Evolutionary conservation across 2,113 vertebrate species (phyloP), one percentile per base, ranked within the genome.

Genomic region (Aptenodytes patagonicus): DNA sequence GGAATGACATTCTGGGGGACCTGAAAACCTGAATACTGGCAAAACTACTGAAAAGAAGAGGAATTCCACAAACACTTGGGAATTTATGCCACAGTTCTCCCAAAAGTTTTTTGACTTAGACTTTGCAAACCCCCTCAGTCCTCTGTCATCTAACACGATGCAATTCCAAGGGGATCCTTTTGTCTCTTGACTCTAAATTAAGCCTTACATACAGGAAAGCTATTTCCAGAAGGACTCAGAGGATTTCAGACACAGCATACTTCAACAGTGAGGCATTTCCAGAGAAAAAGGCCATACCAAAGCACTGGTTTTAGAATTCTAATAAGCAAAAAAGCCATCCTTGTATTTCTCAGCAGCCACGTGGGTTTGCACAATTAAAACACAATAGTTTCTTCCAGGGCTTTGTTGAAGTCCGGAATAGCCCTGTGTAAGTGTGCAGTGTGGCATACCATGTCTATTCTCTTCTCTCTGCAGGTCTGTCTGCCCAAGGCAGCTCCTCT

Each of bases 341-440:
- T 25, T 81, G 87, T 87, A 80, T 89, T 97, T 97, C 95, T 91
- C 61, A 20, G 88, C 90, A 96, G 97, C 95, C 98, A 97, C 95
- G 77, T 97, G 98, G 96, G 86, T 96, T 95, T 96, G 92, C 75
- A 97, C 97, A 98, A 97, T 98, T 97, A 93, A 97, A 97, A 52
- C 90, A 97, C 95, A 97, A 96, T 83, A 68, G 96, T 82, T 97
- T 89, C 90, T 96, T 89, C 96, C 96, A 87, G 87, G 93, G 88
- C 86, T 97, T 97, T 98, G 95, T 95, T 68, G 90, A 71, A 69
- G 71, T 78, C 75, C n/a, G 31, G 64, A 75, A 90, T n/a, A 91
- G 81, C 81, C 69, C 89, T 51, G 0, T 89, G 82, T 96, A 60
- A 66, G 93, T 57, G 62, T 87, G 91, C 96, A 87, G 61, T 40